Evolutionary conservation across 64 coral and sea anemone species (phyloP).

Genomic region (Actinia tenebrosa): DNA sequence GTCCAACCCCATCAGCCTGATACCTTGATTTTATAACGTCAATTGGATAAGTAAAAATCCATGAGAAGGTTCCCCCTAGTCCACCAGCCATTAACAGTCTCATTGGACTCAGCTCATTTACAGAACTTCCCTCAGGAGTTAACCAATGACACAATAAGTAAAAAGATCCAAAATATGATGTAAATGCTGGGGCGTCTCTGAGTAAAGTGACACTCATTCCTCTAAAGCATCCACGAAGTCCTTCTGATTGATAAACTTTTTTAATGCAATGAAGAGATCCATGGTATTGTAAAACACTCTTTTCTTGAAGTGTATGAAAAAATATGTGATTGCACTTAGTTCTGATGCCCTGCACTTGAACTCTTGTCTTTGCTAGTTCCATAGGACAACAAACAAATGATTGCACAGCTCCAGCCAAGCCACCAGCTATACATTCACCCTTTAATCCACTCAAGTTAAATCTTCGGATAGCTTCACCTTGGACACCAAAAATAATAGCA

Average conservation of each 20-base stretch:
- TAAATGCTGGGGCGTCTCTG: constrained; percentile 77
- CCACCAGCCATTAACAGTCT: constrained; percentile 84
- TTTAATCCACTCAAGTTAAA: constrained; percentile 43
- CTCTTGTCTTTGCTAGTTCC: constrained; percentile 85
- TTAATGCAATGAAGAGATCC: constrained; percentile 88
- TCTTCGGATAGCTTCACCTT: constrained; percentile 58
- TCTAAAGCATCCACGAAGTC: constrained; percentile 64
- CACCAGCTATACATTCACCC: constrained; percentile 65
- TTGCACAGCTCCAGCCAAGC: constrained; percentile 72
- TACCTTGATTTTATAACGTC: constrained; percentile 87
- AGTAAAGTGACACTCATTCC: constrained; percentile 67
- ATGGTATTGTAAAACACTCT: constrained; percentile 38
- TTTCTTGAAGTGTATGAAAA: constrained; percentile 15
- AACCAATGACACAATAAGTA: constrained; percentile 63
- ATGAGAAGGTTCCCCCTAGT: constrained; percentile 72
- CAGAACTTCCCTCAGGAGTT: constrained; percentile 16
- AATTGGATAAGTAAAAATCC: constrained; percentile 70
- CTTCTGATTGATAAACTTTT: constrained; percentile 61
- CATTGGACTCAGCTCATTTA: constrained; percentile 30
- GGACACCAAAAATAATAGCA: constrained; percentile 91
- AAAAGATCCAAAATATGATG: constrained; percentile 86
- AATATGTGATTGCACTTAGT: constrained; percentile 36
- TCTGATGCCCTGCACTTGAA: constrained; percentile 70
- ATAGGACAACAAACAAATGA: constrained; percentile 71
- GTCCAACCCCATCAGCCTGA: constrained; percentile 76